Base-by-base conservation (phyloP, 2,113 vertebrate species). In the Myrmecobius fasciatus region DNA sequence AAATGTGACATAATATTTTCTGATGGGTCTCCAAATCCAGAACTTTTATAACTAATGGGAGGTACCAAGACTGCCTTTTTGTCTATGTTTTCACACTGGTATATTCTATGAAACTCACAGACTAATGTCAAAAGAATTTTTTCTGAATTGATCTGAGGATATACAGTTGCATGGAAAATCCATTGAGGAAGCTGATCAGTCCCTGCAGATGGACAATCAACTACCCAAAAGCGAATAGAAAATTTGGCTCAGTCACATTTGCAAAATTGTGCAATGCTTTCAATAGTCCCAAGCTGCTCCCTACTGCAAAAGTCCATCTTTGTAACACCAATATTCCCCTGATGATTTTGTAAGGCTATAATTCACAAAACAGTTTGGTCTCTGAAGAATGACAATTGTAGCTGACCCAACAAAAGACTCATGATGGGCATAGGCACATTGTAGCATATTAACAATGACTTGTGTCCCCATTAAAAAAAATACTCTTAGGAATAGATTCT, bases 131-230 rank as follows among this genome's bases (percentile, higher is more conserved):
- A 53, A 67, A 60, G 91, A 53, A 95, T 94, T 95, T 92, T 67
- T 94, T 83, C 94, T 75, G 91, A 92, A 95, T 96, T 94, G 92
- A 96, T 90, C 47, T 25, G 89, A 36, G 91, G 46, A 91, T n/a
- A 95, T 31, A 91, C 94, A 95, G 88, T 95, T 95, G 94, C 92
- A 36, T 0, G 92, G 88, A 91, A 46, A 95, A 46, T 25, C 36
- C 48, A 36, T 0, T 0, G 28, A 91, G 60, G 92, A 95, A 88
- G 54, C 17, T 6, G 5, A 43, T n/a, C 17, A 22, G 36, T 6
- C 67, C 17, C 17, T 75, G 36, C 36, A 75, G 67, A 75, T 22
- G 67, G 36, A 75, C 67, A 75, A 75, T n/a, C 4, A 75, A 75
- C 36, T n/a, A 75, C 43, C 5, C 43, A 36, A 75, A n/a, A 75